These are phyloP conservation scores for Barnardius zonarius DNA, from an alignment of 2,113 vertebrate species.

Conservation along the genomic window DNA sequence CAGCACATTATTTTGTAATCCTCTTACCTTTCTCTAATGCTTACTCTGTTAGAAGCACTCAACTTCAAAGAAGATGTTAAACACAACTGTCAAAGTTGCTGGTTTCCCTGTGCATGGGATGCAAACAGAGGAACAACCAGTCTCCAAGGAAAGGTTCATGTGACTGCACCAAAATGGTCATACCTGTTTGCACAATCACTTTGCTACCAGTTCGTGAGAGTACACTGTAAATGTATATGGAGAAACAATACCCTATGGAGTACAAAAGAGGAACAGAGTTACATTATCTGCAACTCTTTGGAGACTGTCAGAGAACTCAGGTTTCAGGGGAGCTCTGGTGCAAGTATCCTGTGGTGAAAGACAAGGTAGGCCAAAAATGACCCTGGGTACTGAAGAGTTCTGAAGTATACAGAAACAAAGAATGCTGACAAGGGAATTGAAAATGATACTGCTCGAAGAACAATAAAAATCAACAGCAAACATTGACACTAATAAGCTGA, in stretches of 20 bases:
- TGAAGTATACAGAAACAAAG: background rate
- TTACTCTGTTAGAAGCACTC: background rate
- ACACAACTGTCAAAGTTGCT: background rate
- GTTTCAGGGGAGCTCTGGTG: background rate
- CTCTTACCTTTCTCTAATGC: background rate
- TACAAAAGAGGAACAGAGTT: background rate
- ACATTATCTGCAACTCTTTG: background rate
- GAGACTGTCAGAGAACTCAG: background rate
- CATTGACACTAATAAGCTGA: slow-evolving; percentile 39
- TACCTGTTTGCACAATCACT: background rate
- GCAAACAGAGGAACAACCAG: background rate
- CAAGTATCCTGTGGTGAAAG: background rate
- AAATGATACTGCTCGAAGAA: background rate
- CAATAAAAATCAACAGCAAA: slow-evolving; percentile 10
- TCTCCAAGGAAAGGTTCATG: background rate
- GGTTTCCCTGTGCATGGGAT: background rate
- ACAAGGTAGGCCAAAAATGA: background rate
- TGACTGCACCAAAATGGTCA: background rate
- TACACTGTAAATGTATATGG: background rate
- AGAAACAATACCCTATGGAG: background rate
- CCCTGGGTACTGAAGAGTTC: background rate
- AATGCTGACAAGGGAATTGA: background rate
- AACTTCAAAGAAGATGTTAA: background rate
- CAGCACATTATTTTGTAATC: background rate
- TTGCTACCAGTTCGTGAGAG: background rate